These are phyloP conservation scores for Eupithecia exiguata DNA, from an alignment of 2,888 invertebrate genomes.

Conservation along the genomic window DNA sequence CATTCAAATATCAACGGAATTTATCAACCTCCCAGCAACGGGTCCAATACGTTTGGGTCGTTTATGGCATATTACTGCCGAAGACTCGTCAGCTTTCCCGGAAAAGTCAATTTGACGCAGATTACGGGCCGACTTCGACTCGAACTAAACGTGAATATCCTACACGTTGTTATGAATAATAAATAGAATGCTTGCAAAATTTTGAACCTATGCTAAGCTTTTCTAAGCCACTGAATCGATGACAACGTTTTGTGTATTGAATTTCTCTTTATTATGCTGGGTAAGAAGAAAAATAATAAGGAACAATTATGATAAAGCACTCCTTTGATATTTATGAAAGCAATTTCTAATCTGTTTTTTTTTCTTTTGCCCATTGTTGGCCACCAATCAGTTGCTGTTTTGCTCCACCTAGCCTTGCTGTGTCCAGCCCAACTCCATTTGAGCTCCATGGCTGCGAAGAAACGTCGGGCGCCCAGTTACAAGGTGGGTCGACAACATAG, in stretches of 20 bases:
- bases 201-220: conserved; percentile 37
- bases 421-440: too few species aligned
- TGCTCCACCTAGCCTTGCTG: too few species aligned
- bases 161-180: conserved; percentile 66
- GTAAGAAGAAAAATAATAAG: neutral
- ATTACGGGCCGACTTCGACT: conserved; percentile 73
- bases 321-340: neutral
- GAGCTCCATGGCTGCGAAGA: too few species aligned
- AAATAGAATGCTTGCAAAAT: conserved; percentile 48
- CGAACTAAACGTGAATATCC: conserved; percentile 69
- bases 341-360: too few species aligned
- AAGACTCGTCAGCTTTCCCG: conserved; percentile 77
- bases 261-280: neutral
- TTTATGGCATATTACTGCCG: conserved; percentile 79
- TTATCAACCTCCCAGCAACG: conserved; percentile 76
- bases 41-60: conserved; percentile 79
- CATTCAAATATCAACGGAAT: conserved; percentile 82
- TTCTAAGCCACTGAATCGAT: conserved; percentile 49
- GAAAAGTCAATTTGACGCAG: conserved; percentile 81
- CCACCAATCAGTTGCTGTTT: too few species aligned
- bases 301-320: neutral
- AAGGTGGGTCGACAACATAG: too few species aligned
- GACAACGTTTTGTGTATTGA: conserved; percentile 41
- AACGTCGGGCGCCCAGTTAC: too few species aligned
- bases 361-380: too few species aligned